phyloP scores from a whole-genome alignment of 1,140 invertebrate species.

The Calycopis cecrops region DNA sequence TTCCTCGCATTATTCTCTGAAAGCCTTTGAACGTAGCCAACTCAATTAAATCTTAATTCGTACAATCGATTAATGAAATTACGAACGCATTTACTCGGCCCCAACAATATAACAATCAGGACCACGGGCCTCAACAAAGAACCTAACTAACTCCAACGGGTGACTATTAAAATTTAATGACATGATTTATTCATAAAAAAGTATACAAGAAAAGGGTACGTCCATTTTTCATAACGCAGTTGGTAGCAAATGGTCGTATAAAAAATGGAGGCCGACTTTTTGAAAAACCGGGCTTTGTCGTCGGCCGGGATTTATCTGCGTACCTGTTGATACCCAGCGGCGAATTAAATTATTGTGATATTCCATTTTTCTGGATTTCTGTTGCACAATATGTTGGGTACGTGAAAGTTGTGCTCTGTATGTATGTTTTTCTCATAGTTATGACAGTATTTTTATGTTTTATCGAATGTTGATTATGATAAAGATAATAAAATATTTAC shows the following conservation, averaged over 20 bases:
- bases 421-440: too few relatives aligned
- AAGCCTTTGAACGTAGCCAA: conserved; percentile 49
- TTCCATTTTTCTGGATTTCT: conserved; percentile 70
- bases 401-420: conserved; percentile 35
- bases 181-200: conserved; percentile 71
- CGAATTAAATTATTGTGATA: conserved; percentile 72
- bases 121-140: conserved; percentile 65
- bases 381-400: conserved; percentile 48
- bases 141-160: conserved; percentile 64
- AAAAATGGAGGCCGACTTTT: conserved; percentile 71
- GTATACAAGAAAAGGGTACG: conserved; percentile 71
- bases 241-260: conserved; percentile 73
- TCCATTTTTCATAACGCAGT: conserved; percentile 74
- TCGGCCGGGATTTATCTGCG: conserved; percentile 69
- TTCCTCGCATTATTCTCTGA: conserved; percentile 54
- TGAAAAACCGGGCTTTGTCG: conserved; percentile 72
- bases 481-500: too few relatives aligned
- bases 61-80: conserved; percentile 75
- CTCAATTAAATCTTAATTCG: conserved; percentile 73
- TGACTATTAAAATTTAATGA: conserved; percentile 75
- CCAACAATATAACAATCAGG: conserved; percentile 61
- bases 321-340: conserved; percentile 68
- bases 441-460: too few relatives aligned
- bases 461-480: too few relatives aligned
- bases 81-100: conserved; percentile 69